Percentiles rank a stretch among this genome's conserved stretches.
These are phyloP conservation scores for Macrophya alboannulata DNA, from an alignment of 2,888 invertebrate species.

Conservation along the genomic window DNA sequence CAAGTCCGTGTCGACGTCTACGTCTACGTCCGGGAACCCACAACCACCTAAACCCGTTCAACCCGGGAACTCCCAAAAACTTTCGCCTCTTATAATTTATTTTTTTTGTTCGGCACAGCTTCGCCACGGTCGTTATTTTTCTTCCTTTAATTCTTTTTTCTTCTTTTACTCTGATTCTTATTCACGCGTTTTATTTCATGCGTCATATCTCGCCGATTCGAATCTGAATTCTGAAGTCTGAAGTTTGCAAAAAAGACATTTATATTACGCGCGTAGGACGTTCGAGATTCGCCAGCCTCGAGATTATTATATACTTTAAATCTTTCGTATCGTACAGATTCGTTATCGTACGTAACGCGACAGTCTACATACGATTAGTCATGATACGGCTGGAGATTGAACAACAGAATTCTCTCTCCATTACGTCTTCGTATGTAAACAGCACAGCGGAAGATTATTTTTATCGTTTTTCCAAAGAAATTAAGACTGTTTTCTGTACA, in stretches of 20 bases:
- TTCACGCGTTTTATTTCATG: neutral
- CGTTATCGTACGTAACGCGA: neutral
- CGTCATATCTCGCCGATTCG: constrained; percentile 2
- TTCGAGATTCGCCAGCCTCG: neutral
- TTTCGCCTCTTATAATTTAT: constrained; percentile 34
- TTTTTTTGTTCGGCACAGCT: neutral
- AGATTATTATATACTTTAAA: neutral
- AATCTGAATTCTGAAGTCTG: neutral
- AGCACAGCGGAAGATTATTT: neutral
- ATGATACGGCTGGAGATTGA: neutral
- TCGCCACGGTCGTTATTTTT: neutral
- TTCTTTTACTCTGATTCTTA: neutral
- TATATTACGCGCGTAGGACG: neutral
- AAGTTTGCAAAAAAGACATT: neutral
- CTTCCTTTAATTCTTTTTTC: neutral
- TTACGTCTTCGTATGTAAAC: neutral
- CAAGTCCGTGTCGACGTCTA: neutral
- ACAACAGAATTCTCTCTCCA: neutral
- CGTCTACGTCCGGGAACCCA: constrained; percentile 67
- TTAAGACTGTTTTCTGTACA: neutral
- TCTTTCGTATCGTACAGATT: constrained; percentile 6
- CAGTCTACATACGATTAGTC: neutral
- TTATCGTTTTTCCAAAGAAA: neutral
- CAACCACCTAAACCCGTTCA: constrained; percentile 57
- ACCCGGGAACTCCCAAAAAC: neutral